A percentile compares a stretch with the other conserved stretches of the same genome.
These are phyloP conservation scores for Lissonota sp. DNA, from an alignment of 2,888 invertebrate species.

Conservation along the genomic window DNA sequence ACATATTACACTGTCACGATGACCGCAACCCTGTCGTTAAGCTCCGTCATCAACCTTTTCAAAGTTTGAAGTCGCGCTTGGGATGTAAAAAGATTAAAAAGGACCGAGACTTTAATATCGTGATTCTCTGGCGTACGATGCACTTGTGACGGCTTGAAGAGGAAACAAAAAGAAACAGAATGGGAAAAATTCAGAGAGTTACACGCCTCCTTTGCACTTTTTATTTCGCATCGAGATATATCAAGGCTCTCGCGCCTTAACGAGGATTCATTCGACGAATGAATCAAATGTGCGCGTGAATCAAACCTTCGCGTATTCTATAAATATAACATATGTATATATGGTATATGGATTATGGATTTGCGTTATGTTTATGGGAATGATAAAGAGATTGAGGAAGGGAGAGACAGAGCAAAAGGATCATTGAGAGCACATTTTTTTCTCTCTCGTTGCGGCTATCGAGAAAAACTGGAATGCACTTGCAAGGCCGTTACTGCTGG, in stretches of 20 bases:
- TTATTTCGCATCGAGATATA: background rate
- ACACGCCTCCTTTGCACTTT: conserved; percentile 7
- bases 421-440: conserved; percentile 44
- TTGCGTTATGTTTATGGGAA: background rate
- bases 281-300: background rate
- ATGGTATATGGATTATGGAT: background rate
- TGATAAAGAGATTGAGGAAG: conserved; percentile 4
- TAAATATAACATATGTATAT: conserved; percentile 7
- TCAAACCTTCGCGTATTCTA: conserved; percentile 12
- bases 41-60: conserved; percentile 61
- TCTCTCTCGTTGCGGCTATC: conserved; percentile 52
- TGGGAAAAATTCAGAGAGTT: background rate
- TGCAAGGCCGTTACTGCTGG: conserved; percentile 65
- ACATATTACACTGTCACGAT: conserved; percentile 61
- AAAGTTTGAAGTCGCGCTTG: conserved; percentile 27
- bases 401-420: conserved; percentile 19
- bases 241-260: conserved; percentile 12
- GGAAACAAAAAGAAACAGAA: background rate
- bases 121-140: conserved; percentile 25
- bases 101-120: conserved; percentile 12
- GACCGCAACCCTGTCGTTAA: conserved; percentile 60
- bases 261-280: conserved; percentile 21
- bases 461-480: conserved; percentile 62
- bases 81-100: conserved; percentile 2
- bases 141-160: conserved; percentile 12